phyloP scores from a whole-genome alignment of 2,888 invertebrate species.

The Phasia obesa region DNA sequence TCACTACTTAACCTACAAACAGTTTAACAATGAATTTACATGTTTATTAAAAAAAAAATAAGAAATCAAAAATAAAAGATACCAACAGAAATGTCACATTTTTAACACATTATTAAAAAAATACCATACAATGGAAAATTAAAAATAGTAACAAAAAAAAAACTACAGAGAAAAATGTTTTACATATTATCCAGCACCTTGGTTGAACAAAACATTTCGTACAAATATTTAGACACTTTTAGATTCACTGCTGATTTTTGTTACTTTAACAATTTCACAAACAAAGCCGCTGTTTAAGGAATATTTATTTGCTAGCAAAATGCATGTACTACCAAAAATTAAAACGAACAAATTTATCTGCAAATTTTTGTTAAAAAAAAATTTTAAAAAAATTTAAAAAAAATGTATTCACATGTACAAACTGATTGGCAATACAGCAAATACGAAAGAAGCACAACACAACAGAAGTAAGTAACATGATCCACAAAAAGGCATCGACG shows the following conservation, averaged over 20 bases:
- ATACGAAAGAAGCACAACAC: slow-evolving; percentile 26
- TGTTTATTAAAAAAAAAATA: slow-evolving; percentile 2
- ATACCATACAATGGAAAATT: slow-evolving; percentile 54
- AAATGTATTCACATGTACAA: slow-evolving; percentile 44
- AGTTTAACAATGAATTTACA: background rate
- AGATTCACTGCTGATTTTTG: slow-evolving; percentile 13
- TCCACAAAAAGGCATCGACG: slow-evolving; percentile 18
- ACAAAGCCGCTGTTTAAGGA: slow-evolving; percentile 56
- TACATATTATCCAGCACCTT: slow-evolving; percentile 55
- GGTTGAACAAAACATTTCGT: slow-evolving; percentile 24
- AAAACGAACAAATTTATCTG: slow-evolving; percentile 47
- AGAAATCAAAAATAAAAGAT: slow-evolving; percentile 3
- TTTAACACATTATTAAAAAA: slow-evolving; percentile 57
- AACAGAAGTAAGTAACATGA: slow-evolving; percentile 11
- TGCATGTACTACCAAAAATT: slow-evolving; percentile 46
- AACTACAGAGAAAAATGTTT: slow-evolving; percentile 7
- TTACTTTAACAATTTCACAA: slow-evolving; percentile 24
- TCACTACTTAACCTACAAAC: slow-evolving; percentile 31
- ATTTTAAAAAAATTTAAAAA: slow-evolving; percentile 38
- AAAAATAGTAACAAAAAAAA: slow-evolving; percentile 16
- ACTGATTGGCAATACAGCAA: slow-evolving; percentile 50
- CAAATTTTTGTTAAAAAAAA: slow-evolving; percentile 24
- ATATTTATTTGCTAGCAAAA: slow-evolving; percentile 33
- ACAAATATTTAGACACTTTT: slow-evolving; percentile 52
- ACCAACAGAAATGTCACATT: slow-evolving; percentile 53